phyloP scores from a whole-genome alignment of 2,797 vertebrate genomes.

The Sarcophilus harrisii region DNA sequence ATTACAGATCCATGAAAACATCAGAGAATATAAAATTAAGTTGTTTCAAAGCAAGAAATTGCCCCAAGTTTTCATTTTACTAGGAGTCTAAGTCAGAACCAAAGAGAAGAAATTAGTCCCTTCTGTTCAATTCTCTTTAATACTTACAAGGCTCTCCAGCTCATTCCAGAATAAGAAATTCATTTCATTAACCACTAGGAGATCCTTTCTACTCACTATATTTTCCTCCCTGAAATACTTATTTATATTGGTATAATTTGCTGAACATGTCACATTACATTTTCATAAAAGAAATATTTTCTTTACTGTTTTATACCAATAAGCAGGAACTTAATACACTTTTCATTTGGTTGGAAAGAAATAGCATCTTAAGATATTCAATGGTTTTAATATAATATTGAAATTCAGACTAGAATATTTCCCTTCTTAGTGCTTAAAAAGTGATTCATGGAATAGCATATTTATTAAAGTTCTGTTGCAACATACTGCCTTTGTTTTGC shows the following conservation, averaged over 20 bases:
- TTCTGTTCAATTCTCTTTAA: neutral
- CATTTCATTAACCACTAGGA: constrained; percentile 25
- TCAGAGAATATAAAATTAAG: constrained; percentile 5
- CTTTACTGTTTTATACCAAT: neutral
- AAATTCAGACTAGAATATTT: constrained; percentile 31
- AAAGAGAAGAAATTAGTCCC: constrained; percentile 6
- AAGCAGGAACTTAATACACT: constrained; percentile 3
- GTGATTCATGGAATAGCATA: neutral
- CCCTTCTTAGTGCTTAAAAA: neutral
- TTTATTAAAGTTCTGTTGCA: neutral
- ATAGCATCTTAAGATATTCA: neutral
- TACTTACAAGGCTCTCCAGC: neutral
- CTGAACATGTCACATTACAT: neutral
- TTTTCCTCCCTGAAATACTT: constrained; percentile 48
- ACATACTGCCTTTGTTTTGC: neutral
- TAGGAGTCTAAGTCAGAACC: neutral
- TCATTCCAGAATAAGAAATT: constrained; percentile 1
- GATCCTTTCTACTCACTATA: constrained; percentile 41
- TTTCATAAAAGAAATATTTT: constrained; percentile 54
- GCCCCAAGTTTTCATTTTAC: neutral
- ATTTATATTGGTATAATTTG: constrained; percentile 26
- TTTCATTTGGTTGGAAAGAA: constrained; percentile 41
- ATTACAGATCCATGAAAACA: neutral
- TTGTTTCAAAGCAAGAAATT: constrained; percentile 22
- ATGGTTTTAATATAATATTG: neutral